Percentiles rank a stretch among this genome's conserved stretches.
These are phyloP conservation scores for Drosophila borborema DNA, from an alignment of 2,888 invertebrate species.

Conservation along the genomic window DNA sequence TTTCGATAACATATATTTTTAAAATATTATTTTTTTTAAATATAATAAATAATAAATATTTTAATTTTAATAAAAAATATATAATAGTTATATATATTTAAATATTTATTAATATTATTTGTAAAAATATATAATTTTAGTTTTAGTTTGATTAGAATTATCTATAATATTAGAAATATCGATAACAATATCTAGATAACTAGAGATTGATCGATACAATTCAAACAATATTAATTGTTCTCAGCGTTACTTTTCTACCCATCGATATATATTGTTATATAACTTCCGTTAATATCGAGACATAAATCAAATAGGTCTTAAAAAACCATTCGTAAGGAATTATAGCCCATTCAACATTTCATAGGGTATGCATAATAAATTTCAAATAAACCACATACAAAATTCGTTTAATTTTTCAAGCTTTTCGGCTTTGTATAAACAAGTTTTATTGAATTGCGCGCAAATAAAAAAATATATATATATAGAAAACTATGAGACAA, in stretches of 20 bases:
- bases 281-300: background rate
- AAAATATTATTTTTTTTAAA: too few species aligned
- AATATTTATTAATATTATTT: too few species aligned
- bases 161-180: too few species aligned
- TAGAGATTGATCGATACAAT: too few species aligned
- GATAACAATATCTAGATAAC: too few species aligned
- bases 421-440: constrained; percentile 64
- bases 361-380: constrained; percentile 48
- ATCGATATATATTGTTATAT: background rate
- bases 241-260: background rate
- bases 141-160: too few species aligned
- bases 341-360: constrained; percentile 5
- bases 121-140: too few species aligned
- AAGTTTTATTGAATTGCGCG: constrained; percentile 71
- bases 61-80: too few species aligned
- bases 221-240: too few species aligned
- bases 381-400: constrained; percentile 44
- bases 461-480: constrained; percentile 11
- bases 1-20: too few species aligned
- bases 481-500: constrained; percentile 23
- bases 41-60: too few species aligned
- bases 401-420: constrained; percentile 46
- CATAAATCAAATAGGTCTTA: background rate
- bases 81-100: too few species aligned
- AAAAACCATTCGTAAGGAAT: background rate